Evolutionary conservation across 2,113 vertebrate species (phyloP), one percentile per base, ranked within the genome.

Genomic region (Ciconia boyciana): DNA sequence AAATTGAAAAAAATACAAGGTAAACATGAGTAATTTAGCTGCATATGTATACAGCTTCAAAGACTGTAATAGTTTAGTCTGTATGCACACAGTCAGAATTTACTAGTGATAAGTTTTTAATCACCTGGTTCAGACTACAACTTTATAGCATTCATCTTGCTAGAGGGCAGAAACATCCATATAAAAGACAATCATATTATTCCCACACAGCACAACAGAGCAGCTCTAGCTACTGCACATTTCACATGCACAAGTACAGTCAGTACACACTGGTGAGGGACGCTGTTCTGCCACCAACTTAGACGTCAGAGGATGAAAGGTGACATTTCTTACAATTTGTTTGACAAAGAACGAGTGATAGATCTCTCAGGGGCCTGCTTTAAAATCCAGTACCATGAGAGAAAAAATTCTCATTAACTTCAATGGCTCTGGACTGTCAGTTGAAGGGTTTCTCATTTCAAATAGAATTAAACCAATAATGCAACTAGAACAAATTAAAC

Each of bases 41-140:
- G 20, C 21, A 55, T 10, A n/a, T 6, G 6, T 79, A 32, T 5
- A 36, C 16, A 72, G 9, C 43, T 82, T 43, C 31, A 36, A 49
- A 52, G 34, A 31, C 8, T 10, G 5, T 41, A 48, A 60, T 6
- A 76, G 29, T n/a, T 92, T 25, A 79, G 39, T n/a, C 20, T 0
- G 1, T 17, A 44, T 0, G 0, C 12, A 41, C 5, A 10, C 2
- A 1, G 3, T 14, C n/a, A 80, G 66, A 91, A 52, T 62, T 58
- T 6, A 69, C 2, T 13, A 52, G 17, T 13, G 10, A 11, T n/a
- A 83, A 60, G 11, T 6, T 32, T 66, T 58, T 58, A 46, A 36
- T 31, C 36, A 52, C 18, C 16, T 44, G 24, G 29, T 48, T 52
- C 15, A 72, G 20, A 46, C 41, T 57, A 74, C 20, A 86, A 36